phyloP scores from a whole-genome alignment of 2,888 invertebrate species.

The Yponomeuta sedellus region DNA sequence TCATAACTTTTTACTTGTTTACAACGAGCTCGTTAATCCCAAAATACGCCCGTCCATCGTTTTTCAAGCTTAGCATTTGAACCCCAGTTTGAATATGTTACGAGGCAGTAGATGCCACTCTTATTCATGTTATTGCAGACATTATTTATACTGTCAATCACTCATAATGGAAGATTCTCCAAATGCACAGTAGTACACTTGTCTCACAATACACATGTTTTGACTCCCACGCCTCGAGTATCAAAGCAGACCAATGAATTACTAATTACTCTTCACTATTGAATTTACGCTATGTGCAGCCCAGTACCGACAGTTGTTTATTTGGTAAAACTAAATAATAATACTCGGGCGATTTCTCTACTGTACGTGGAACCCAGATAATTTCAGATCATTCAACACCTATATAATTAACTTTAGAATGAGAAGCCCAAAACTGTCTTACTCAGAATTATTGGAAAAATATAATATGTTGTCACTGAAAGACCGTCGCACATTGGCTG shows the following conservation, averaged over 20 bases:
- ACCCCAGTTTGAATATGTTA: background rate
- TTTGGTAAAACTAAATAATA: background rate
- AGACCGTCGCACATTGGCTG: too few relatives aligned
- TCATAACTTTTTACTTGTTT: too few relatives aligned
- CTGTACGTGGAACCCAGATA: too few relatives aligned
- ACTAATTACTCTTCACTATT: background rate
- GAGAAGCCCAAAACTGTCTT: too few relatives aligned
- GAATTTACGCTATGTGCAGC: background rate
- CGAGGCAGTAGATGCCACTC: background rate
- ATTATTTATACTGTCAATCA: slow-evolving; percentile 17
- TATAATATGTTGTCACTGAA: too few relatives aligned
- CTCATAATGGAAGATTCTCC: background rate
- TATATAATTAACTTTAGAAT: too few relatives aligned
- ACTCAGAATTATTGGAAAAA: too few relatives aligned
- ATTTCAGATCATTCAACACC: too few relatives aligned
- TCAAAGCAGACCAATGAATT: slow-evolving; percentile 4
- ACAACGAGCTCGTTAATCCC: too few relatives aligned
- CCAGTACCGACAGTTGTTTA: background rate
- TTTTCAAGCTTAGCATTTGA: background rate
- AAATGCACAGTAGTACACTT: slow-evolving; percentile 5
- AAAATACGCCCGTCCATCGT: background rate
- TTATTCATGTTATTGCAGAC: background rate
- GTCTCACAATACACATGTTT: slow-evolving; percentile 5
- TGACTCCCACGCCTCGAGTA: slow-evolving; percentile 10
- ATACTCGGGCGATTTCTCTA: too few relatives aligned